Evolutionary conservation across 2,113 vertebrate genomes (phyloP), one percentile per base, ranked within the genome.

Genomic region (Nannobrachium achirus): DNA sequence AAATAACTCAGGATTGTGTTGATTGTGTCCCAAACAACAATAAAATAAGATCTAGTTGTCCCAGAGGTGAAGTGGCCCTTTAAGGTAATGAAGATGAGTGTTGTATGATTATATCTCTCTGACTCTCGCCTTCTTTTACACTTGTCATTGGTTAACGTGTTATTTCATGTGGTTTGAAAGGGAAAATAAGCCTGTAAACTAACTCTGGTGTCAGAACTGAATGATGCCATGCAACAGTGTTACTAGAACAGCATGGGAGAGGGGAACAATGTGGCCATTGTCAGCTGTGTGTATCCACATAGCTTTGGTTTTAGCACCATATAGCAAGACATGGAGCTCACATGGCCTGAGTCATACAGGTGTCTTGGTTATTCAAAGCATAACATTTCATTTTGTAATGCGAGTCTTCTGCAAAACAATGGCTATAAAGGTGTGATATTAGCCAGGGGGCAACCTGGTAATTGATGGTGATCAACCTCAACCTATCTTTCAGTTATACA

Each of bases 271-370:
- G 70, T 25, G 1, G 69, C 57, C 62, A 66, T 71, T 88, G 82
- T 86, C 63, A 70, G 68, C 66, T 46, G 42, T 56, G 69, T 53
- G 56, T 55, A 68, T 67, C 41, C 70, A 73, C 76, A 76, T 69
- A 74, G 60, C 64, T 81, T 74, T 66, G 62, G 76, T 66, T 76
- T 33, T 71, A 60, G 57, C 73, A 82, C 76, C 76, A 84, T 58
- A 75, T 38, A 49, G 50, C 63, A 33, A 64, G 19, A 13, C 38
- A 19, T 25, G 48, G n/a, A 42, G 7, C 25, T 41, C 15, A 46
- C 20, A 39, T 14, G 8, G 44, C 66, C 55, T 46, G n/a, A 2
- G 55, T 62, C 55, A 63, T 39, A 6, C 39, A 64, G 49, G 66
- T 40, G 6, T 48, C 14, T 49, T 59, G 19, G 2, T 1, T 13